Evolutionary conservation across 2,113 vertebrate species (phyloP), one percentile per base, ranked within the genome.

Genomic region (Lophura nycthemera): DNA sequence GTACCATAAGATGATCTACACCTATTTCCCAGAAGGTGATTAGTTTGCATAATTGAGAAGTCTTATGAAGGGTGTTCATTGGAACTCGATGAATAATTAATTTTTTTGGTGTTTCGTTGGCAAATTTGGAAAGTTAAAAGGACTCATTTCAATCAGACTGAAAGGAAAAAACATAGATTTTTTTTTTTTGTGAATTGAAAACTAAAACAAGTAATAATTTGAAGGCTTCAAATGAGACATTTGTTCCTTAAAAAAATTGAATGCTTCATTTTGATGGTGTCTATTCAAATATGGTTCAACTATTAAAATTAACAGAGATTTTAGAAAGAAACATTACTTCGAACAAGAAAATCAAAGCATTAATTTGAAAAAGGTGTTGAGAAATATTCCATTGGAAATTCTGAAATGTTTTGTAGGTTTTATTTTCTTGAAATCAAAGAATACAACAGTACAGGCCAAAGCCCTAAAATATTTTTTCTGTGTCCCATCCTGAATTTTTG

Each of bases 1-100:
- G 5, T 91, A 89, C 81, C 91, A 90, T 96, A 92, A 97, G 82
- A 73, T 63, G 38, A 60, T 75, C 91, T 94, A 20, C 66, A 59
- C 56, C 52, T 67, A 91, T 97, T 98, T 98, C 96, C 92, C 84
- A 96, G 97, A 98, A 96, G 63, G 59, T 65, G 71, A 93, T 92
- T 88, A 93, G 42, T 96, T 96, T 96, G 90, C 92, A 96, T 90
- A 81, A 78, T 71, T 96, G 72, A 48, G 83, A 97, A 95, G 73
- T 92, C 97, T 95, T 89, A 84, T 34, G 90, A 95, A 87, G 14
- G 63, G 52, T 81, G 45, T 95, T 96, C 90, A 84, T 72, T 87
- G 92, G 90, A 96, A 96, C 86, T 90, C 1, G 25, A 76, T 79
- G 93, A 95, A 93, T 93, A 96, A 74, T 83, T 71, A 20, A 36